Base-by-base conservation (phyloP, 2,888 invertebrate genomes). In the Sclerodermus sp. region DNA sequence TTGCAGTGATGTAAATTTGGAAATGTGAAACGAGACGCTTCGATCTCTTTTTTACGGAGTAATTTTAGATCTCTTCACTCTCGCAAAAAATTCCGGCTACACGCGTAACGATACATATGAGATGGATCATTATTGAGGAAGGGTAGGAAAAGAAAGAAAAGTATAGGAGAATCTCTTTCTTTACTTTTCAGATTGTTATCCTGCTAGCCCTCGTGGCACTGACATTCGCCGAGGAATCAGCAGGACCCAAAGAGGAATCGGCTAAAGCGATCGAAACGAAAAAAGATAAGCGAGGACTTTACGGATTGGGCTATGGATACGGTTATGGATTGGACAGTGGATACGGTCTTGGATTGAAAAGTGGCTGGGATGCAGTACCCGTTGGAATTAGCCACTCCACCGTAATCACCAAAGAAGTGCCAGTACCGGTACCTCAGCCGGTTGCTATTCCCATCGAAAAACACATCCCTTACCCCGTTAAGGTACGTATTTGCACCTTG, bases 381-480 rank as follows among this genome's bases (percentile, higher is more conserved):
- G 14, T 52, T 23, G 53, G 47, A 15, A 1, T 53, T 34, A 45
- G 32, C 45, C 54, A 57, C 3, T 76, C 79, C 55, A 81, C 81
- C 42, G 71, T 80, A 17, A 74, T 82, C 57, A 82, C 81, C 47
- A 81, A 80, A 56, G 79, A 80, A 64, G 76, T 82, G 13, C 76
- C 81, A 48, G 78, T 82, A 2, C 81, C 82, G 6, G 77, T 82
- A n/a, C 80, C 82, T 1, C 80, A 82, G 49, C 82, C 83, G 10
- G 79, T 81, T 38, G 76, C 82, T 14, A 80, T 82, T 1, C 69
- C 80, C 9, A 78, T 83, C 23, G 80, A 81, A 58, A 81, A 79
- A 60, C 79, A 79, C 53, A 71, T 83, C 3, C 79, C 81, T 9
- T 75, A 79, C 16, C 79, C 82, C 1, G 74, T 77, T 50, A 76